phyloP scores from a whole-genome alignment of 1,140 invertebrate species.

The Agrypnia vestita region DNA sequence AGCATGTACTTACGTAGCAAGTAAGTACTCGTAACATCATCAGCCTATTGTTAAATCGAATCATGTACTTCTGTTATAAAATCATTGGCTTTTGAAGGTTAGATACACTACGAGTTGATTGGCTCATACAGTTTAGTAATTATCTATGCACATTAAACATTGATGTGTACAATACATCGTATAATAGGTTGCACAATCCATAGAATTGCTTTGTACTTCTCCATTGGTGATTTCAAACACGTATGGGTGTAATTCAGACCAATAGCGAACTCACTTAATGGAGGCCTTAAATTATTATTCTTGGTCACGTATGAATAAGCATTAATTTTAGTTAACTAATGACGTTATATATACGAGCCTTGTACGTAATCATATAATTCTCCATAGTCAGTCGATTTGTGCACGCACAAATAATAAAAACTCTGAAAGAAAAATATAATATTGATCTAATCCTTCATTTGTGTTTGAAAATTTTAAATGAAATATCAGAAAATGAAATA shows the following conservation, averaged over 20 bases:
- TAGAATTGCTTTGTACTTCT: background rate
- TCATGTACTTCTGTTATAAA: too few relatives aligned
- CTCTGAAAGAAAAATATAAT: too few relatives aligned
- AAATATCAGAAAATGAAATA: too few relatives aligned
- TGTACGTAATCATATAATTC: too few relatives aligned
- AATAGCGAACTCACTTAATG: background rate
- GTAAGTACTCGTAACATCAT: too few relatives aligned
- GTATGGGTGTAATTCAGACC: background rate
- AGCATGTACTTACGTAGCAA: too few relatives aligned
- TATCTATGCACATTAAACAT: background rate
- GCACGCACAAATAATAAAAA: too few relatives aligned
- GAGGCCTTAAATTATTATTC: background rate
- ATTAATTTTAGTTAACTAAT: constrained; percentile 2
- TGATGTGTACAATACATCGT: background rate
- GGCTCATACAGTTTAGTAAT: background rate
- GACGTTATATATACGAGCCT: background rate
- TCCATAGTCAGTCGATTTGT: too few relatives aligned
- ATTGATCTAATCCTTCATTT: too few relatives aligned
- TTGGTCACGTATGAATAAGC: background rate
- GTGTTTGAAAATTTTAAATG: too few relatives aligned
- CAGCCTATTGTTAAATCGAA: too few relatives aligned
- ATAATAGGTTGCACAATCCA: background rate
- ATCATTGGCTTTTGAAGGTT: too few relatives aligned
- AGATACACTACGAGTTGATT: background rate
- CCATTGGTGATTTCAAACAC: constrained; percentile 1